phyloP scores from a whole-genome alignment of 2,888 invertebrate genomes.

The Pimpla rufipes region DNA sequence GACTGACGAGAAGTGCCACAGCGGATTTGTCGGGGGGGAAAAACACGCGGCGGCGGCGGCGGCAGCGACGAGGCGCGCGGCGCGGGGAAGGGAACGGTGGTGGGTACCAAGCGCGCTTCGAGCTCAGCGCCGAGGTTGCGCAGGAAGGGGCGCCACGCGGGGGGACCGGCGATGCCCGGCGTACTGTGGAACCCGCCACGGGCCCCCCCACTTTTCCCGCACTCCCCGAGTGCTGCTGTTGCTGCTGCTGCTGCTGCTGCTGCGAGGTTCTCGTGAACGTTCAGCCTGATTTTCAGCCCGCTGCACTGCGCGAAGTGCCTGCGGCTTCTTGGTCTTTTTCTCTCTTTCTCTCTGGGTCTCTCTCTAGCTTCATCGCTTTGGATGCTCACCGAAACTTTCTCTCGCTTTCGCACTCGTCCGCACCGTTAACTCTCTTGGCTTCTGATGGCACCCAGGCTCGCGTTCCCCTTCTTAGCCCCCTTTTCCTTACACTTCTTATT shows the following conservation, averaged over 20 bases:
- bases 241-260: background rate
- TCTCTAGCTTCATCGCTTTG: background rate
- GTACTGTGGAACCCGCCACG: constrained; percentile 28
- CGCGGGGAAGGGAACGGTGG: constrained; percentile 54
- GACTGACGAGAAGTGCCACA: constrained; percentile 77
- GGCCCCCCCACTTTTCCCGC: constrained; percentile 42
- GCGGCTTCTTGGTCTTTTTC: constrained; percentile 23
- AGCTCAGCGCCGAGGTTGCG: background rate
- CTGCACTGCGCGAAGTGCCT: background rate
- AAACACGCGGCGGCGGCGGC: constrained; percentile 65
- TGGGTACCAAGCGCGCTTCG: constrained; percentile 44
- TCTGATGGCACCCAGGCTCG: background rate
- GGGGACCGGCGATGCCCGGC: constrained; percentile 4
- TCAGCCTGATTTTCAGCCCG: constrained; percentile 10
- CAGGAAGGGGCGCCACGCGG: constrained; percentile 33
- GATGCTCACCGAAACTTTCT: constrained; percentile 22
- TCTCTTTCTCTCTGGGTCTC: background rate
- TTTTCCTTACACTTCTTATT: too few species aligned
- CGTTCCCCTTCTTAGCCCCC: background rate
- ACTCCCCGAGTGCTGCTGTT: constrained; percentile 25
- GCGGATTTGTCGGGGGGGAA: constrained; percentile 71
- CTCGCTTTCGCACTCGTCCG: constrained; percentile 34
- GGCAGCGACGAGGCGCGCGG: constrained; percentile 66
- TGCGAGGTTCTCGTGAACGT: constrained; percentile 7
- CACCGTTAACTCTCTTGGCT: constrained; percentile 38